These are phyloP conservation scores for Dusona sp. DNA, from an alignment of 2,888 invertebrate genomes.

Conservation along the genomic window DNA sequence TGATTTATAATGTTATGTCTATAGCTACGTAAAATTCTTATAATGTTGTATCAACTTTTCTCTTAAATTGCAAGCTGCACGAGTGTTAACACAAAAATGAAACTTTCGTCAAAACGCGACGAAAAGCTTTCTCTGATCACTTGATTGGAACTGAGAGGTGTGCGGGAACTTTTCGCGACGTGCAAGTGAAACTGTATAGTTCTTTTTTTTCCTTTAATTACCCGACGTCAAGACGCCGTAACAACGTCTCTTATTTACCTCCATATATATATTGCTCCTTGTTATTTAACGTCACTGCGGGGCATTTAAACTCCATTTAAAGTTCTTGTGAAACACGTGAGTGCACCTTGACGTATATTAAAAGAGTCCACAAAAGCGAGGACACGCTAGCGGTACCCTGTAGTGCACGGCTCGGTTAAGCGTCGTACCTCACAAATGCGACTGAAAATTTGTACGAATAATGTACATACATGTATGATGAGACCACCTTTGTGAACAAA, in stretches of 20 bases:
- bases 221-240: not conserved
- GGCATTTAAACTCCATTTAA: constrained; percentile 33
- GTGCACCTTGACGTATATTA: not conserved
- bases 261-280: not conserved
- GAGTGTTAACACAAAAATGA: not conserved
- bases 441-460: not conserved
- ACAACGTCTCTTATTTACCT: not conserved
- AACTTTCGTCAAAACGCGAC: constrained; percentile 21
- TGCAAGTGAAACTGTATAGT: constrained; percentile 7
- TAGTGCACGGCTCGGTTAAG: constrained; percentile 18
- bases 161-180: constrained; percentile 34
- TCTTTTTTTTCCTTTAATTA: constrained; percentile 12
- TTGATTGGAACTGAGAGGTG: constrained; percentile 14
- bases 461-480: not conserved
- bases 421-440: constrained; percentile 8
- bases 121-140: constrained; percentile 41
- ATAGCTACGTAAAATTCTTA: constrained; percentile 17
- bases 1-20: constrained; percentile 20
- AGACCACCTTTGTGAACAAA: not conserved
- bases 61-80: not conserved
- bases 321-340: constrained; percentile 5
- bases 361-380: constrained; percentile 22
- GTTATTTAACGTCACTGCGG: constrained; percentile 26
- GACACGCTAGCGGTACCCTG: not conserved
- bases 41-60: constrained; percentile 16